Evolutionary conservation across 2,797 vertebrate species (phyloP), one percentile per base, ranked within the genome.

Genomic region (Scleropages formosus): DNA sequence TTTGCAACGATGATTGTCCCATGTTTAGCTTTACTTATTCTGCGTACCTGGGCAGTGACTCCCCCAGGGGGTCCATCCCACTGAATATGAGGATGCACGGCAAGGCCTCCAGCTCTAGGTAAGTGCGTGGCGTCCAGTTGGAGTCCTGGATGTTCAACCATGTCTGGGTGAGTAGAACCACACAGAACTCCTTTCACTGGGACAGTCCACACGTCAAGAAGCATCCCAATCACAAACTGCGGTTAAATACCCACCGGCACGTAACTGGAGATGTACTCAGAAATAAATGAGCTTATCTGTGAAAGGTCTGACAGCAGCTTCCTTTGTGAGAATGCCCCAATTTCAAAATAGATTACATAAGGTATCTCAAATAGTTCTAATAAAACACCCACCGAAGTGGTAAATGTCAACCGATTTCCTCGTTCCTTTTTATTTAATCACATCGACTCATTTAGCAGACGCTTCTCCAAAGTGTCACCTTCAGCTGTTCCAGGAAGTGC

Each of bases 11-110:
- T 58, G 12, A n/a, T 13, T 6, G 58, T 58, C 10, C 15, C 13
- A 26, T 26, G 20, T 9, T 27, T 27, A 53, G 13, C 47, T 31
- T 27, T 10, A 12, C 15, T 11, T 1, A 13, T 64, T n/a, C n/a
- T n/a, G n/a, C 8, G 13, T 79, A 98, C 97, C 96, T 93, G 39
- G 97, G 96, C 75, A 99, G 83, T 16, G 97, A 98, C 75, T 98
- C 96, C 39, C 97, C 97, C 1, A 95, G 94, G 0, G 95, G 97
- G 79, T 98, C 95, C 78, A 94, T 90, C 75, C 97, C 97, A 61
- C 96, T 95, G 76, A 96, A 91, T 83, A 99, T 98, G 51, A 99
- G 89, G 85, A 99, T 96, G 83, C 97, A 99, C 24, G 97, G 95
- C 78, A 99, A 91, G 27, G 95, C 96, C 84, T 99, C 97, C 81